A percentile compares a stretch with the other conserved stretches of the same genome.
Conservation (phyloP, 2,888 invertebrate species). For the Agrochola litura region DNA sequence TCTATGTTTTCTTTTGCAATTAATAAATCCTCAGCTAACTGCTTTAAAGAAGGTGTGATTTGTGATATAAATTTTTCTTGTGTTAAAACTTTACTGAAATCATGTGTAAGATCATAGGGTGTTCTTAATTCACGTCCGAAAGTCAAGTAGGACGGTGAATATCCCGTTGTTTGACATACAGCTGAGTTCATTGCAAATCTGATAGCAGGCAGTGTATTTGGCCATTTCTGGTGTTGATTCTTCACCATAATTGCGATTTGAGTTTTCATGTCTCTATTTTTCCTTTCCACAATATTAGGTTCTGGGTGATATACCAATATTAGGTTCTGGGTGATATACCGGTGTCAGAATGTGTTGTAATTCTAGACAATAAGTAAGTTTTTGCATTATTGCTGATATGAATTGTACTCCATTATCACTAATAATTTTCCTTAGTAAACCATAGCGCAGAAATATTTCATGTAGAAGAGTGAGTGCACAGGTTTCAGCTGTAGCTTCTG, state of each 20-base stretch:
- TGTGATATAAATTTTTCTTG: constrained; percentile 14
- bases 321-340: constrained; percentile 19
- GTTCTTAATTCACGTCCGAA: constrained; percentile 29
- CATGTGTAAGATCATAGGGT: constrained; percentile 22
- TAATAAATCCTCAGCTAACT: constrained; percentile 5
- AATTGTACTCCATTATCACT: constrained; percentile 9
- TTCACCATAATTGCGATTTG: constrained; percentile 41
- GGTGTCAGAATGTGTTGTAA: neutral
- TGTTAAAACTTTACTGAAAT: constrained; percentile 12
- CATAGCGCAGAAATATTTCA: constrained; percentile 12
- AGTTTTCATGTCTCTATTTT: constrained; percentile 38
- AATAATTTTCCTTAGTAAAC: neutral
- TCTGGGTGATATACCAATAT: too few relatives aligned
- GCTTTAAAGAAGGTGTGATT: constrained; percentile 12
- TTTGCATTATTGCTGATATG: neutral
- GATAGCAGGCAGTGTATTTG: neutral
- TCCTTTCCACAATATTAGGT: too few relatives aligned
- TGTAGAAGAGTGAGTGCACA: neutral
- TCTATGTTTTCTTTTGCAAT: constrained; percentile 17
- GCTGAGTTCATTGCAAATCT: constrained; percentile 1
- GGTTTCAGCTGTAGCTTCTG: neutral
- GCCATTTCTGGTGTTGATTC: constrained; percentile 16
- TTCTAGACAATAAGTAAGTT: neutral
- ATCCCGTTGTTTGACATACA: constrained; percentile 27
- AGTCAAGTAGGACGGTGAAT: constrained; percentile 22